These are phyloP conservation scores for Illadopsis cleaveri DNA, from an alignment of 2,113 vertebrate genomes.

Conservation along the genomic window DNA sequence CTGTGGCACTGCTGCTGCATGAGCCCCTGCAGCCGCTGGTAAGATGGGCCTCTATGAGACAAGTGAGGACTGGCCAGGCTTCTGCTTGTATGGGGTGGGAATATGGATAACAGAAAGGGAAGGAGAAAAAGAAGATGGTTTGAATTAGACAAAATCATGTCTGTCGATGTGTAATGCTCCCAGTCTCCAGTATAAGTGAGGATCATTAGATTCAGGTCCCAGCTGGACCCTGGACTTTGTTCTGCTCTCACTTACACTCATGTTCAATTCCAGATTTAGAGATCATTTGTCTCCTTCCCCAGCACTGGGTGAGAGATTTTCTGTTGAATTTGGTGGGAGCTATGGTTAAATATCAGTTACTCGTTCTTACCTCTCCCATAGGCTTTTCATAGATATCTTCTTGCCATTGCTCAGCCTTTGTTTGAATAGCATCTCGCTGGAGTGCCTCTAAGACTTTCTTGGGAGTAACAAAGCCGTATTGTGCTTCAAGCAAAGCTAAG, in stretches of 20 bases:
- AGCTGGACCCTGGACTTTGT: not conserved
- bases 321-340: not conserved
- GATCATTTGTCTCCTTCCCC: not conserved
- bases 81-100: not conserved
- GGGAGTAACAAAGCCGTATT: slow-evolving; percentile 93
- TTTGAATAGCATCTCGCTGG: slow-evolving; percentile 91
- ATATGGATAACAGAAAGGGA: not conserved
- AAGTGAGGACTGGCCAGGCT: not conserved
- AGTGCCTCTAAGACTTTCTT: slow-evolving; percentile 92
- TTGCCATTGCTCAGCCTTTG: slow-evolving; percentile 79
- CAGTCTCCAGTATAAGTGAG: not conserved
- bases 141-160: not conserved
- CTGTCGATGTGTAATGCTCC: not conserved
- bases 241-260: not conserved
- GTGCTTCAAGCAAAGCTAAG: slow-evolving; percentile 90
- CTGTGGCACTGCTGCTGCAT: not conserved
- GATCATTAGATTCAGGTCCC: not conserved
- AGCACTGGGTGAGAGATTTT: not conserved
- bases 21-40: not conserved
- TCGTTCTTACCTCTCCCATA: slow-evolving; percentile 87
- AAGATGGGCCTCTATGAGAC: not conserved
- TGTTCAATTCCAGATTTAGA: not conserved
- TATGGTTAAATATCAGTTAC: not conserved
- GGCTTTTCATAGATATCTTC: slow-evolving; percentile 94
- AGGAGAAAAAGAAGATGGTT: no score